Percentiles rank a stretch among this genome's conserved stretches.
These are phyloP conservation scores for Ips typographus DNA, from an alignment of 1,140 invertebrate genomes.

Conservation along the genomic window DNA sequence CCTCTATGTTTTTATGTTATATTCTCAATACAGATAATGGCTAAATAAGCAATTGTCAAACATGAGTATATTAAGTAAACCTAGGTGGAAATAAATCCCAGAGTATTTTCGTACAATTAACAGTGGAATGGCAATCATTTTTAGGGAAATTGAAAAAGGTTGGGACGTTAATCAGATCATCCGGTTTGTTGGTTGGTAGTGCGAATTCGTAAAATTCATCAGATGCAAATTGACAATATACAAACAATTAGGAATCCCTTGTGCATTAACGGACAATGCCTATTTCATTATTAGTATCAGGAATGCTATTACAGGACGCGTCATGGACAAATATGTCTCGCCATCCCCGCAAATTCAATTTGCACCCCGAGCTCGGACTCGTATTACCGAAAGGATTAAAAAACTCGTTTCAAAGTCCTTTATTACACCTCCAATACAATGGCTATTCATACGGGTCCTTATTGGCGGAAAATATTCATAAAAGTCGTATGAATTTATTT, in stretches of 20 bases:
- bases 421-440: conserved; percentile 46
- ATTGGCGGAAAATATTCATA: conserved; percentile 37
- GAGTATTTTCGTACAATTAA: background rate
- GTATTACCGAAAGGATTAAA: conserved; percentile 45
- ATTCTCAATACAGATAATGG: too few relatives aligned
- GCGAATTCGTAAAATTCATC: conserved; percentile 47
- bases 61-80: too few relatives aligned
- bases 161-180: conserved; percentile 28
- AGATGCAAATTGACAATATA: conserved; percentile 52
- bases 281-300: conserved; percentile 50
- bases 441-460: conserved; percentile 38
- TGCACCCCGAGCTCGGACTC: conserved; percentile 39
- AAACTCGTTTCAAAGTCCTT: conserved; percentile 43
- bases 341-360: conserved; percentile 47
- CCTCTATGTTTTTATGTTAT: too few relatives aligned
- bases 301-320: conserved; percentile 49
- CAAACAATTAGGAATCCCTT: conserved; percentile 51
- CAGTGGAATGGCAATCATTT: conserved; percentile 1
- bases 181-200: conserved; percentile 24
- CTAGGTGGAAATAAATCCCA: too few relatives aligned
- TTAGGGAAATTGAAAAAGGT: conserved; percentile 14
- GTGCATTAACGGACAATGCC: conserved; percentile 47
- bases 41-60: too few relatives aligned
- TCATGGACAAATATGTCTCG: conserved; percentile 46
- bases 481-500: conserved; percentile 40